Evolutionary conservation across 1,140 invertebrate genomes (phyloP), one percentile per base, ranked within the genome.

Genomic region (Diorhabda elongata): DNA sequence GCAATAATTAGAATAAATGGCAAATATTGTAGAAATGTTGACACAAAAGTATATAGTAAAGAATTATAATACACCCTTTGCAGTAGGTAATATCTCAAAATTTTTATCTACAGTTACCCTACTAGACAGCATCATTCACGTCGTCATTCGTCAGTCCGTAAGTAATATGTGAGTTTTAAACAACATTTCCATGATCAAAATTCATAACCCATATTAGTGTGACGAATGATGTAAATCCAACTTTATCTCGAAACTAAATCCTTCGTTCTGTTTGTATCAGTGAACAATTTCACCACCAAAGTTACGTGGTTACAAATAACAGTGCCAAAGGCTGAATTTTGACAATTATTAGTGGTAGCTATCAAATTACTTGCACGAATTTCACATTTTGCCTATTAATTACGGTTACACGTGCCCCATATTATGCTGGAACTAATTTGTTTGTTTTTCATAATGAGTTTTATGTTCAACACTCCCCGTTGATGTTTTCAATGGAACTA

Each of bases 311-410:
- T 3, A 52, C 47, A 52, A 52, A 52, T 52, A 52, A 52, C 47
- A 52, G 3, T 52, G 47, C 47, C 5, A 6, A 42, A 26, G 11
- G 58, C 11, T 60, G 58, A 60, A 42, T 60, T 60, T 60, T 60
- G 58, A 60, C 58, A 42, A 42, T 3, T 60, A 60, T 60, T 60
- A 60, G 58, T 60, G 42, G 58, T n/a, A 42, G 58, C 58, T 60
- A 60, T 60, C 11, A 60, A 60, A 60, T 60, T n/a, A 60, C 58
- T 60, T 60, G 58, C 42, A 42, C 58, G n/a, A 60, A 60, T 60
- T 11, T 3, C 58, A 11, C 58, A 60, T 60, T 60, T 42, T 42
- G 58, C 42, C 58, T 11, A 60, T 60, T 60, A 60, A 60, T 60
- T 60, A 26, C 26, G 58, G 58, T 60, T 60, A n/a, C 26, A 11